These are phyloP conservation scores for Pseudomyrmex sp. DNA, from an alignment of 1,140 invertebrate species.

Conservation along the genomic window DNA sequence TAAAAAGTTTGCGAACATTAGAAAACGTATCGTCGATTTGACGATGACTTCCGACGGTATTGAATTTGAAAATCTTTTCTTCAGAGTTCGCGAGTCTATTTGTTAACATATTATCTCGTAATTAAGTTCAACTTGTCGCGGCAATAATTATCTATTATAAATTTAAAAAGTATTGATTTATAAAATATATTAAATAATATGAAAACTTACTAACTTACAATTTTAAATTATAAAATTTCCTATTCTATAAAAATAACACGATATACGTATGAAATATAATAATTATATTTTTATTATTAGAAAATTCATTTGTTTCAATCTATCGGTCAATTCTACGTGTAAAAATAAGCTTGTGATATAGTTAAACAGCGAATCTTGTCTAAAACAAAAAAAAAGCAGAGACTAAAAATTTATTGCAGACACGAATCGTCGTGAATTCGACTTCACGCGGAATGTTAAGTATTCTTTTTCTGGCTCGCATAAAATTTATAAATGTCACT, in stretches of 20 bases:
- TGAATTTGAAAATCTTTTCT: background rate
- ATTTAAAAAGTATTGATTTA: background rate
- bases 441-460: conserved; percentile 32
- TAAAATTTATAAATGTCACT: conserved; percentile 56
- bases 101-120: background rate
- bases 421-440: conserved; percentile 23
- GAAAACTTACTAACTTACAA: too few relatives aligned
- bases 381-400: conserved; percentile 8
- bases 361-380: background rate
- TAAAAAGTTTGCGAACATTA: conserved; percentile 38
- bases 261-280: too few relatives aligned
- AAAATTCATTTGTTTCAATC: background rate
- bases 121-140: conserved; percentile 7
- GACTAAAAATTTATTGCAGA: conserved; percentile 37
- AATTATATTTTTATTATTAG: background rate
- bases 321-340: background rate
- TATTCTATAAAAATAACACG: too few relatives aligned
- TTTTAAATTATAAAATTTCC: too few relatives aligned
- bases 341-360: conserved; percentile 21
- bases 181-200: background rate
- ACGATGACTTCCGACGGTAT: background rate
- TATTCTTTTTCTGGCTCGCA: conserved; percentile 44
- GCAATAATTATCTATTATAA: background rate
- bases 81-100: too few relatives aligned
- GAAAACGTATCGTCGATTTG: conserved; percentile 13